These are phyloP conservation scores for Orientallactaga sibirica DNA, from an alignment of 2,797 vertebrate genomes.

Conservation along the genomic window DNA sequence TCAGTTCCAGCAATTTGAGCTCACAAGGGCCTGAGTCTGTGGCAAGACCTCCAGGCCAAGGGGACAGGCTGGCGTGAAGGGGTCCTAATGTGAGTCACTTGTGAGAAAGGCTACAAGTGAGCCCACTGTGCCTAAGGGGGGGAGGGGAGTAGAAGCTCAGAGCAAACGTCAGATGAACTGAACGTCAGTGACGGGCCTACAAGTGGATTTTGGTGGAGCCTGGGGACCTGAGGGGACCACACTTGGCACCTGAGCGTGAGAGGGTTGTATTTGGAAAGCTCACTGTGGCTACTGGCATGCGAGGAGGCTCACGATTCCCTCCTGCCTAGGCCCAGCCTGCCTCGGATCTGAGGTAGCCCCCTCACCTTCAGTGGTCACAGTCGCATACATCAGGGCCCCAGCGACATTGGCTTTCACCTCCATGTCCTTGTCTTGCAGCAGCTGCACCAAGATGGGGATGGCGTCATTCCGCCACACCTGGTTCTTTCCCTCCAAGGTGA, in stretches of 20 bases:
- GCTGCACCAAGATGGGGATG: constrained; percentile 88
- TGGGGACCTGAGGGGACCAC: no score
- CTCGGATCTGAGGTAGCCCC: background rate
- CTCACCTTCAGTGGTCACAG: constrained; percentile 91
- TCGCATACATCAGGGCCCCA: constrained; percentile 92
- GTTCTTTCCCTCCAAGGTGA: constrained; percentile 90
- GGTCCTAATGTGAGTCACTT: background rate
- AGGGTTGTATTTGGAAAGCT: background rate
- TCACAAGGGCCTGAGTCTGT: background rate
- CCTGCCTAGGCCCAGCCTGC: background rate
- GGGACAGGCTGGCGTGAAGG: background rate
- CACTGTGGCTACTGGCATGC: background rate
- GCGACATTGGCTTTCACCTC: constrained; percentile 89
- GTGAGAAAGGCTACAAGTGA: background rate
- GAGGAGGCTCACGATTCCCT: no score
- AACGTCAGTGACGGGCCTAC: background rate
- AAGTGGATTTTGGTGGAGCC: background rate
- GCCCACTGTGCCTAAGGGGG: background rate
- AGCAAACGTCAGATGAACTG: background rate
- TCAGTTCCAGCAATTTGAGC: background rate
- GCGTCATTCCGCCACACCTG: constrained; percentile 87
- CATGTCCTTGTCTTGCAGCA: constrained; percentile 88
- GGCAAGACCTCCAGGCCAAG: background rate
- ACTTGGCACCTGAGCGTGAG: background rate
- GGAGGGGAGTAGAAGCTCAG: background rate